A percentile compares a stretch with the other conserved stretches of the same genome.
Evolutionary conservation across 2,113 vertebrate species (phyloP).

Genomic region (Monopterus albus): DNA sequence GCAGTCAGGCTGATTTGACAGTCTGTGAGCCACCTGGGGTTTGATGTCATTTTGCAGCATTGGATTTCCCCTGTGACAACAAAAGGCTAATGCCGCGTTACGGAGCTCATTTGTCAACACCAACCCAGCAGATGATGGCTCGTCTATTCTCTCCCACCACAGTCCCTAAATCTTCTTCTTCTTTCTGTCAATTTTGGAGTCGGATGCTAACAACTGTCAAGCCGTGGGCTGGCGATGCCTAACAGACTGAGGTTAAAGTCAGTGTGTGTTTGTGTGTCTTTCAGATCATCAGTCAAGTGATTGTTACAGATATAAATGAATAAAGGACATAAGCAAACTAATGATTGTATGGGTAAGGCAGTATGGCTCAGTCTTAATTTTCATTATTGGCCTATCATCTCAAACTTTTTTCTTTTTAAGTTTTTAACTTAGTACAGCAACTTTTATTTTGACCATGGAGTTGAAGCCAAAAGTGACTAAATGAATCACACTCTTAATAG

Average conservation of each 20-base stretch:
- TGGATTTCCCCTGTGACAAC: slow-evolving; percentile 24
- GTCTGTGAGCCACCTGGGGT: not conserved
- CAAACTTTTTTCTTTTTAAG: not conserved
- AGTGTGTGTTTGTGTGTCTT: not conserved
- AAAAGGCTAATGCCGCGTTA: slow-evolving; percentile 48
- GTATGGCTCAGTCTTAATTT: not conserved
- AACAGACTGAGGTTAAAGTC: slow-evolving; percentile 14
- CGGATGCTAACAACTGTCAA: not conserved
- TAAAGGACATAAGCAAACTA: not conserved
- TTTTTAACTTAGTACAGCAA: not conserved
- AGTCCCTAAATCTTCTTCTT: slow-evolving; percentile 7
- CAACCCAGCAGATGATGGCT: slow-evolving; percentile 1
- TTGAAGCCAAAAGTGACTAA: not conserved
- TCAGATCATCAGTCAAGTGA: not conserved
- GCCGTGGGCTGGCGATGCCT: not conserved
- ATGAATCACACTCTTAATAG: not conserved
- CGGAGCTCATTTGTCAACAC: slow-evolving; percentile 51
- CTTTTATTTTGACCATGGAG: not conserved
- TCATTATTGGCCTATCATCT: not conserved
- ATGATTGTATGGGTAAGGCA: not conserved
- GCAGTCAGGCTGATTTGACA: slow-evolving; percentile 21
- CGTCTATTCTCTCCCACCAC: not conserved
- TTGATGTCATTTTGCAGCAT: slow-evolving; percentile 27
- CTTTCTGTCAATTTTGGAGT: slow-evolving; percentile 10
- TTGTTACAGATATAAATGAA: not conserved